Evolutionary conservation across 1,140 invertebrate species (phyloP).

Genomic region (Uloborus diversus): DNA sequence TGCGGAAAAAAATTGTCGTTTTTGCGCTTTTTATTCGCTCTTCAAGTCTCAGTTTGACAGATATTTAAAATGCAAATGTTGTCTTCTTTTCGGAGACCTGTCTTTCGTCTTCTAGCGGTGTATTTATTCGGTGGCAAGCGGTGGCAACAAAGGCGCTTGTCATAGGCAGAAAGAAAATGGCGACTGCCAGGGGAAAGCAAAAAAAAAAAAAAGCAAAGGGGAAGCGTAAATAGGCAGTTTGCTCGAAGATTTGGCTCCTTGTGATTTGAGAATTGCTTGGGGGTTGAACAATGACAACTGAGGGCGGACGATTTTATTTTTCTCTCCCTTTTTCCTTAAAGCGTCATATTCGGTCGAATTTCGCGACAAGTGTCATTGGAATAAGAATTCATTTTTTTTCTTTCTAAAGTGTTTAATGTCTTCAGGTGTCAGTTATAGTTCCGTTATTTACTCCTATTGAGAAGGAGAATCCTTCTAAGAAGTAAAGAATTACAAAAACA

Average conservation of each 20-base stretch:
- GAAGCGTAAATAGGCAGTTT: conserved; percentile 56
- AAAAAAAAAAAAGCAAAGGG: conserved; percentile 14
- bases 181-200: neutral
- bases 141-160: conserved; percentile 55
- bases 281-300: conserved; percentile 48
- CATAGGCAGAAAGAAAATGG: conserved; percentile 33
- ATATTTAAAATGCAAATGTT: conserved; percentile 57
- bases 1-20: conserved; percentile 15
- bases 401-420: conserved; percentile 46
- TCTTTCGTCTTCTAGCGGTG: conserved; percentile 51
- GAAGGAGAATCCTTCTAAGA: conserved; percentile 4
- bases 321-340: conserved; percentile 20
- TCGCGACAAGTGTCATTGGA: conserved; percentile 52
- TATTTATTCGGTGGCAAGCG: conserved; percentile 53
- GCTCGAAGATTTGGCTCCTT: conserved; percentile 53
- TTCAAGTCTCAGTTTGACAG: conserved; percentile 51
- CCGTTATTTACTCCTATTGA: conserved; percentile 31
- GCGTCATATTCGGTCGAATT: conserved; percentile 54
- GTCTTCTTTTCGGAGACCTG: conserved; percentile 45
- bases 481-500: conserved; percentile 21
- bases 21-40: conserved; percentile 52
- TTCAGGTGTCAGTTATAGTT: conserved; percentile 23
- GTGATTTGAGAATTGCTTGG: conserved; percentile 54
- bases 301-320: conserved; percentile 42
- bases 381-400: conserved; percentile 29